Percentiles rank a stretch among this genome's conserved stretches.
phyloP scores from a whole-genome alignment of 2,888 invertebrate species.

The Alloscopus bannaensis region DNA sequence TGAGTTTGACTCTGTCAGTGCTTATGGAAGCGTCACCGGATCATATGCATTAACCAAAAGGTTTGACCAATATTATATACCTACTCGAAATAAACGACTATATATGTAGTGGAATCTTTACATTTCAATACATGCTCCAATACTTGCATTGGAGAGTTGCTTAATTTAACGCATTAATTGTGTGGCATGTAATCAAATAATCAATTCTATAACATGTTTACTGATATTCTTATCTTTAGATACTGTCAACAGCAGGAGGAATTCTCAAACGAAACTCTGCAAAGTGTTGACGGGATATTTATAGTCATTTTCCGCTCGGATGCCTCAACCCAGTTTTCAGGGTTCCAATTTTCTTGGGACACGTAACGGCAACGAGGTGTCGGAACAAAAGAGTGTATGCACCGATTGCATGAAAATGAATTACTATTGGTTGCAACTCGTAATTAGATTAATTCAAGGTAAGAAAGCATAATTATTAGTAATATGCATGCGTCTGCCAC shows the following conservation, averaged over 20 bases:
- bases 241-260: constrained; percentile 57
- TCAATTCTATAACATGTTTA: too few species aligned
- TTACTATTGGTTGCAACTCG: not conserved
- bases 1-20: constrained; percentile 63
- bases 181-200: too few species aligned
- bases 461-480: not conserved
- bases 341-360: constrained; percentile 66
- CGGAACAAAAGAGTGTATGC: not conserved
- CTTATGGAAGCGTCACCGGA: constrained; percentile 51
- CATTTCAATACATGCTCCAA: too few species aligned
- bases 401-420: not conserved
- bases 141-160: too few species aligned
- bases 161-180: too few species aligned
- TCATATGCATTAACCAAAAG: constrained; percentile 56
- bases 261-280: constrained; percentile 36
- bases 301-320: constrained; percentile 59
- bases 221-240: constrained; percentile 35
- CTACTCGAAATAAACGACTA: too few species aligned
- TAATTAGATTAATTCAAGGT: not conserved
- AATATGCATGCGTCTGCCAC: not conserved
- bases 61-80: too few species aligned
- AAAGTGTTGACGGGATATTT: constrained; percentile 56
- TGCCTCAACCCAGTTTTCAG: constrained; percentile 59
- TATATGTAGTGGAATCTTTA: too few species aligned
- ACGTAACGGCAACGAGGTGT: not conserved